phyloP scores from a whole-genome alignment of 2,113 vertebrate genomes.

The Trogon surrucura region DNA sequence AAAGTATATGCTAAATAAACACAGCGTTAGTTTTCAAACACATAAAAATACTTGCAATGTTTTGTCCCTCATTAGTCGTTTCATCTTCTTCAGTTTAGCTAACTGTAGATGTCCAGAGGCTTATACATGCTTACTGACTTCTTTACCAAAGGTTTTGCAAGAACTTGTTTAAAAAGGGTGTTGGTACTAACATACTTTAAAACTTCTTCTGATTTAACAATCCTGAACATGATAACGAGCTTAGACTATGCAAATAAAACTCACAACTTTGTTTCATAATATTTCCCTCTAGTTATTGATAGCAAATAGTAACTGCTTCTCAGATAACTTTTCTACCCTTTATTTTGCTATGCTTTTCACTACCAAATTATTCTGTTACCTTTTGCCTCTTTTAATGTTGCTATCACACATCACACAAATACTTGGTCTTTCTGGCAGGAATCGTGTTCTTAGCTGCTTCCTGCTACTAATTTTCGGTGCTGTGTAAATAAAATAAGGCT shows the following conservation, averaged over 20 bases:
- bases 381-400: background rate
- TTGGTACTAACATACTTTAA: conserved; percentile 3
- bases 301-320: background rate
- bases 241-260: conserved; percentile 16
- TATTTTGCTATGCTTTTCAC: background rate
- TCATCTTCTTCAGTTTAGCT: background rate
- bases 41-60: background rate
- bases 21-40: background rate
- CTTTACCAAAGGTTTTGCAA: conserved; percentile 42
- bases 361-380: background rate
- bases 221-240: background rate
- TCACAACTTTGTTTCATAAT: background rate
- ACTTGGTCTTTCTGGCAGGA: background rate
- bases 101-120: conserved; percentile 10
- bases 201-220: background rate
- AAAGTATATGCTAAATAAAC: conserved; percentile 12
- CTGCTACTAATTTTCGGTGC: background rate
- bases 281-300: background rate
- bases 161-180: conserved; percentile 28
- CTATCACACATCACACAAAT: background rate
- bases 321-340: background rate
- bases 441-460: background rate
- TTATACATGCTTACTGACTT: background rate
- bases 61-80: background rate
- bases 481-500: background rate